These are phyloP conservation scores for Chelidonichthys spinosus DNA, from an alignment of 2,797 vertebrate genomes.

Conservation along the genomic window DNA sequence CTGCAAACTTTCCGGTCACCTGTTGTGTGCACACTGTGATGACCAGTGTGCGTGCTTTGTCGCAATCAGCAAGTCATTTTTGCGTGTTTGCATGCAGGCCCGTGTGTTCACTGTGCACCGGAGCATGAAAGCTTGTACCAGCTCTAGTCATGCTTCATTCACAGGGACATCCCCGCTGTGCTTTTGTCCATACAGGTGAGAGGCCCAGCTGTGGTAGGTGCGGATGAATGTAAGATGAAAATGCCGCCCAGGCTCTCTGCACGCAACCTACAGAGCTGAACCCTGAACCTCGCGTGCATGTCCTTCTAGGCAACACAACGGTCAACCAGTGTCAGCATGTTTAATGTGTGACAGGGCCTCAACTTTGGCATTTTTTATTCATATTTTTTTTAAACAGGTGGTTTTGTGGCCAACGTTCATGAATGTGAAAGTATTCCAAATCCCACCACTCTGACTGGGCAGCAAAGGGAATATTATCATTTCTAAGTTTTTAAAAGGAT, in stretches of 20 bases:
- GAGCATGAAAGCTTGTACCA: conserved; percentile 47
- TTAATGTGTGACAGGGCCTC: background rate
- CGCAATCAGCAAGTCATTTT: conserved; percentile 12
- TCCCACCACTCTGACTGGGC: background rate
- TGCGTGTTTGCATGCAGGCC: conserved; percentile 1
- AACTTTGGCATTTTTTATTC: background rate
- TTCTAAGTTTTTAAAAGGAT: background rate
- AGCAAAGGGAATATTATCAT: background rate
- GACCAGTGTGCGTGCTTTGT: conserved; percentile 32
- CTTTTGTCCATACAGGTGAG: conserved; percentile 46
- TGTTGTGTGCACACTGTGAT: conserved; percentile 8
- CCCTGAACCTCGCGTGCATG: conserved; percentile 8
- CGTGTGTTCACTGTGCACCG: conserved; percentile 23
- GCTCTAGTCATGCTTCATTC: conserved; percentile 50
- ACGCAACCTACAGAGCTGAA: conserved; percentile 6
- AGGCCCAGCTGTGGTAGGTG: conserved; percentile 14
- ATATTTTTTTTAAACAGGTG: background rate
- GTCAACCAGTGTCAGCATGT: conserved; percentile 15
- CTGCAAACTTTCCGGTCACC: conserved; percentile 19
- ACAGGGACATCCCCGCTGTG: conserved; percentile 43
- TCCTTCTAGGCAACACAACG: background rate
- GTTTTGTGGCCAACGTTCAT: background rate
- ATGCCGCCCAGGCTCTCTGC: conserved; percentile 8
- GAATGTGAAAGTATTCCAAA: background rate
- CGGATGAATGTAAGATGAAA: conserved; percentile 27